Evolutionary conservation across 2,797 vertebrate genomes (phyloP).

Genomic region (Zonotrichia albicollis): DNA sequence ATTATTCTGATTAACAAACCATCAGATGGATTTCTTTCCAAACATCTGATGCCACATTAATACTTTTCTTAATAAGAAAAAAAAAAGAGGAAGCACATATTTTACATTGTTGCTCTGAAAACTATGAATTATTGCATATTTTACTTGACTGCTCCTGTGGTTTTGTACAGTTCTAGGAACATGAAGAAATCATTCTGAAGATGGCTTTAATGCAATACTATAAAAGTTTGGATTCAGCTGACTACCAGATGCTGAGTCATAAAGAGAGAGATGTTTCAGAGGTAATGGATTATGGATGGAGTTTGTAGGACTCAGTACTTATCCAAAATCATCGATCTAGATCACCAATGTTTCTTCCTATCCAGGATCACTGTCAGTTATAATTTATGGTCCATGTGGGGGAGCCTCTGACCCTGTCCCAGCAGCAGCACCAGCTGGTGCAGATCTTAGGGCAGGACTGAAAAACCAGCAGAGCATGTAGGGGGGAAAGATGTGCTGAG

Average conservation of each 20-base stretch:
- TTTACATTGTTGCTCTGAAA: conserved; percentile 24
- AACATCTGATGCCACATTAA: conserved; percentile 19
- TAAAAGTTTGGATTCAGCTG: conserved; percentile 11
- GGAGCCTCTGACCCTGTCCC: neutral
- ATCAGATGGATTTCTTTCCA: conserved; percentile 23
- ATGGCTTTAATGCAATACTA: neutral
- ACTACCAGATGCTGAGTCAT: conserved; percentile 46
- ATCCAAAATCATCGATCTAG: neutral
- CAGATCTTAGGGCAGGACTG: neutral
- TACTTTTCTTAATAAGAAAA: conserved; percentile 35
- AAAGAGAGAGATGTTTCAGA: neutral
- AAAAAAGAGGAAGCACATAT: conserved; percentile 24
- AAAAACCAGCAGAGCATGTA: neutral
- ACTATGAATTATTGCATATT: conserved; percentile 10
- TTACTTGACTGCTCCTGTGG: conserved; percentile 8
- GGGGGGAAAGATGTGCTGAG: neutral
- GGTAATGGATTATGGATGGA: conserved; percentile 8
- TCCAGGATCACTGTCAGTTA: neutral
- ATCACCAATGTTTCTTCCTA: neutral
- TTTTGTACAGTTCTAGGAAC: conserved; percentile 26
- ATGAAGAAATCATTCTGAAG: neutral
- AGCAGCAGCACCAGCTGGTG: neutral
- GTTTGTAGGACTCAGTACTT: neutral
- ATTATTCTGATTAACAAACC: conserved; percentile 31
- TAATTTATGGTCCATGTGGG: neutral